These are phyloP conservation scores for Eolophus roseicapilla DNA, from an alignment of 2,113 vertebrate genomes.

Conservation along the genomic window DNA sequence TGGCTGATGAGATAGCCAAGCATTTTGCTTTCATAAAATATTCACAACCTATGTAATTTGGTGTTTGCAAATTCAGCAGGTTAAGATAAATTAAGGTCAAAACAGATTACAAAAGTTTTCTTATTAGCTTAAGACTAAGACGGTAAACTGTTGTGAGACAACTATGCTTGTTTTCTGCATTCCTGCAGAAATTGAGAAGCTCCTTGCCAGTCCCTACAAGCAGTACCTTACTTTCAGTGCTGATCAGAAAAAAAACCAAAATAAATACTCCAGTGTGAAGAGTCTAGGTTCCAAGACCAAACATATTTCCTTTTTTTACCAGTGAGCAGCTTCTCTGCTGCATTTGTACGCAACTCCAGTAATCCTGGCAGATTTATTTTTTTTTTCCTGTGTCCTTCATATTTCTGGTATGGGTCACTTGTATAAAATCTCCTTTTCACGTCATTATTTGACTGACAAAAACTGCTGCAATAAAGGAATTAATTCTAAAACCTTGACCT, in stretches of 20 bases:
- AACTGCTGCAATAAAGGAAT: not conserved
- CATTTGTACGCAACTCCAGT: not conserved
- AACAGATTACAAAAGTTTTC: not conserved
- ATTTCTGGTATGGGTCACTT: not conserved
- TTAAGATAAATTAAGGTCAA: not conserved
- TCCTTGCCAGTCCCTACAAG: not conserved
- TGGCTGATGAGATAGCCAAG: not conserved
- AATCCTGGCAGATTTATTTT: not conserved
- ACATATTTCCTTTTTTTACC: not conserved
- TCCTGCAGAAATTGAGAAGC: not conserved
- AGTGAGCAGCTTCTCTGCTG: not conserved
- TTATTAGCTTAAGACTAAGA: not conserved
- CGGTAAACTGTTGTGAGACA: not conserved
- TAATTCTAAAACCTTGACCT: not conserved
- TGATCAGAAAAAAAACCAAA: not conserved
- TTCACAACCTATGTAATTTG: not conserved
- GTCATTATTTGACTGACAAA: not conserved
- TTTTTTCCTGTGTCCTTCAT: not conserved
- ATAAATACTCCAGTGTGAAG: not conserved
- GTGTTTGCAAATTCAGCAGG: not conserved
- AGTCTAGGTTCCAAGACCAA: not conserved
- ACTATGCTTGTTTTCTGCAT: not conserved
- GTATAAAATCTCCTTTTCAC: not conserved
- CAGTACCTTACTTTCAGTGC: not conserved
- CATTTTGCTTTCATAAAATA: slow-evolving; percentile 49